phyloP scores from a whole-genome alignment of 2,888 invertebrate species.

The Aphidius colemani region DNA sequence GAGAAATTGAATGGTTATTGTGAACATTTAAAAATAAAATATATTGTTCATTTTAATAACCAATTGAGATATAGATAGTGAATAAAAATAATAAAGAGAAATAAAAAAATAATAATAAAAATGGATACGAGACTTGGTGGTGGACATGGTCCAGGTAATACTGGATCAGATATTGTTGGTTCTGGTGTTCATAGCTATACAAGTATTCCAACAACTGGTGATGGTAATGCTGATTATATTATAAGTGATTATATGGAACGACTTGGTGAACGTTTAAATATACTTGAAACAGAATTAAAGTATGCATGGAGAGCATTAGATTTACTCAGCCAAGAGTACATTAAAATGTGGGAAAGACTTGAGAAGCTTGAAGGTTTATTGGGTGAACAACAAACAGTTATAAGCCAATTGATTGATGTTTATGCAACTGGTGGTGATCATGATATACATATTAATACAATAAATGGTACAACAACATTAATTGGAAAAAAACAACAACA shows the following conservation, averaged over 20 bases:
- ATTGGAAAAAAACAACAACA: slow-evolving; percentile 33
- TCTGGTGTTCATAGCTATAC: slow-evolving; percentile 42
- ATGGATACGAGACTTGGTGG: slow-evolving; percentile 53
- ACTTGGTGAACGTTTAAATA: slow-evolving; percentile 81
- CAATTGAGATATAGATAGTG: slow-evolving; percentile 16
- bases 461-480: slow-evolving; percentile 37
- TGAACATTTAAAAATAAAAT: too few species aligned
- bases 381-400: slow-evolving; percentile 88
- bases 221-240: slow-evolving; percentile 68
- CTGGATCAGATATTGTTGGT: slow-evolving; percentile 43
- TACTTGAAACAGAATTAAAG: slow-evolving; percentile 87
- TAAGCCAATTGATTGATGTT: slow-evolving; percentile 83
- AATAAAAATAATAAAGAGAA: not conserved
- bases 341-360: slow-evolving; percentile 90
- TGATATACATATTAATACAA: slow-evolving; percentile 45
- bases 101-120: slow-evolving; percentile 23
- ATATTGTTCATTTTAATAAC: too few species aligned
- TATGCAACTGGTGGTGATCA: slow-evolving; percentile 68
- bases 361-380: slow-evolving; percentile 86
- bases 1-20: slow-evolving; percentile 27
- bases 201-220: slow-evolving; percentile 35
- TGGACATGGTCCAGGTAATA: slow-evolving; percentile 1
- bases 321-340: slow-evolving; percentile 87
- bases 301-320: slow-evolving; percentile 93
- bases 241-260: slow-evolving; percentile 92